Evolutionary conservation across 1,140 invertebrate genomes (phyloP).

Genomic region (Orius laevigatus): DNA sequence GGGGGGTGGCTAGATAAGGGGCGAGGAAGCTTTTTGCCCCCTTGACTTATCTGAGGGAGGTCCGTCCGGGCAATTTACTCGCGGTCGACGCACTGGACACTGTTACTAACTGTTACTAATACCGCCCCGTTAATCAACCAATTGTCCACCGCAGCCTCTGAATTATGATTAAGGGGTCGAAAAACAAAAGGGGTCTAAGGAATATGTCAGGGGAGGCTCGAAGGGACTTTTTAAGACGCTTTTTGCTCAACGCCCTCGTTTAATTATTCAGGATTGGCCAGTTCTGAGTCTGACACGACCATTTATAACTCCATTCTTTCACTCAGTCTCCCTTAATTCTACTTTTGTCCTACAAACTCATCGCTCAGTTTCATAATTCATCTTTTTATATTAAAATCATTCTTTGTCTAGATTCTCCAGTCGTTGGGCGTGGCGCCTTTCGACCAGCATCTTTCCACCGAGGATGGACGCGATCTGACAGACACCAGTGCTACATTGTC

Average conservation of each 20-base stretch:
- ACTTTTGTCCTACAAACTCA: no score
- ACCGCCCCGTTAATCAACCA: slow-evolving; percentile 18
- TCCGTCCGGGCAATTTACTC: slow-evolving; percentile 17
- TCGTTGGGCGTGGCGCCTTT: slow-evolving; percentile 31
- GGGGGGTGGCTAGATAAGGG: slow-evolving; percentile 2
- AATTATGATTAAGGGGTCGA: slow-evolving; percentile 11
- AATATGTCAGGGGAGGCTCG: slow-evolving; percentile 14
- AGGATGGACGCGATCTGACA: slow-evolving; percentile 26
- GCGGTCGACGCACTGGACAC: slow-evolving; percentile 14
- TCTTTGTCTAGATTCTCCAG: slow-evolving; percentile 30
- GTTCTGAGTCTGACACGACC: slow-evolving; percentile 11
- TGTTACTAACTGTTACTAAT: slow-evolving; percentile 20
- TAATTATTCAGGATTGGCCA: slow-evolving; percentile 12
- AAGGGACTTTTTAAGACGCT: slow-evolving; percentile 13
- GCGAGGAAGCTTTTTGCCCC: slow-evolving; percentile 13
- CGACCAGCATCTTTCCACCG: slow-evolving; percentile 31
- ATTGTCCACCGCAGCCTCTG: slow-evolving; percentile 17
- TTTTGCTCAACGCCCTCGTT: slow-evolving; percentile 11
- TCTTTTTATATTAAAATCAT: no score
- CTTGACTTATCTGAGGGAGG: slow-evolving; percentile 14
- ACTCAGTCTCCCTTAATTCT: background rate
- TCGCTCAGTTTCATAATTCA: no score
- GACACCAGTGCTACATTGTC: slow-evolving; percentile 28
- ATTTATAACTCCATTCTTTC: slow-evolving; percentile 14
- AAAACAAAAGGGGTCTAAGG: slow-evolving; percentile 10